Base-by-base conservation (phyloP, 2,888 invertebrate genomes). In the Luffia ferchaultella region DNA sequence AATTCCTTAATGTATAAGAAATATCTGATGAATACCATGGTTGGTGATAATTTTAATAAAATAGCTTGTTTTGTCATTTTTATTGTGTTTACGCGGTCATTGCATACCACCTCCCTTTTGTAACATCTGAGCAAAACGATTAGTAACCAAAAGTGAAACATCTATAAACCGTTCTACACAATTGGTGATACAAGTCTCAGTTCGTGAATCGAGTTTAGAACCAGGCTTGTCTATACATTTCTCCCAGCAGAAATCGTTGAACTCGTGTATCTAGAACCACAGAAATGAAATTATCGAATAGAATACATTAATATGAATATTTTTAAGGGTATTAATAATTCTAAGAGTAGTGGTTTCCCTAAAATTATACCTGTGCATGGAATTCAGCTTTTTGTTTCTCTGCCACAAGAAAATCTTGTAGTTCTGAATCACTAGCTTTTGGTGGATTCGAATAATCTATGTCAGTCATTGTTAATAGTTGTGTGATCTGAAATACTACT, bases 201-300 rank as follows among this genome's bases (percentile, higher is more conserved):
- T 95, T 62, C 90, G 88, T 51, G 91, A 90, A 68, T 97, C 97
- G 57, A 97, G 73, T 76, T 95, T 96, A 45, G 89, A 88, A 40
- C 93, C 89, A 2, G 96, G 95, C 65, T 95, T 96, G 50, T 96
- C 96, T 40, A 97, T 88, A 69, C 97, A 98, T 70, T 95, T 95
- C 16, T 97, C 97, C 97, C 97, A 98, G 70, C 97, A 98, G 57
- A 94, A 89, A 64, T 96, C 96, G 62, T 94, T 96, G 70, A 97
- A 93, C 71, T 93, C 93, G 63, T 95, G 95, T 55, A 97, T 93
- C 95, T 97, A 69, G 51, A 85, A 86, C 57, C 51, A 20, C 52
- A 51, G 20, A 46, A 19, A 20, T n/a, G 46, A 40, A n/a, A n/a
- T n/a, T n/a, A n/a, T n/a, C n/a, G n/a, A n/a, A n/a, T n/a, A n/a